phyloP scores from a whole-genome alignment of 2,888 invertebrate species.

The Euplagia quadripunctaria region DNA sequence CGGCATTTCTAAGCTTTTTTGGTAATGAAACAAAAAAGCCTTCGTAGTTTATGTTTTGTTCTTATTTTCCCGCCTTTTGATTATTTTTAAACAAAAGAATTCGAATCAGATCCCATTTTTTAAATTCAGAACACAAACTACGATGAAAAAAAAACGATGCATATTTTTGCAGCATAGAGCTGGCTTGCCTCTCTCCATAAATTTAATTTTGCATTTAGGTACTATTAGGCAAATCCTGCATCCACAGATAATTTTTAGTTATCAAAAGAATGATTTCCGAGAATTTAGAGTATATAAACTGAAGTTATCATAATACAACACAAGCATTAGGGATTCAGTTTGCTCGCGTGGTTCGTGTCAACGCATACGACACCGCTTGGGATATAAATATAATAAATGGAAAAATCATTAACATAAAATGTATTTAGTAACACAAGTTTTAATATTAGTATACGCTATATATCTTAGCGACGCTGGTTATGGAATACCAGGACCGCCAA shows the following conservation, averaged over 20 bases:
- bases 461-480: conserved; percentile 71
- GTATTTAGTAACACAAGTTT: conserved; percentile 62
- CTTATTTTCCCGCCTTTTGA: conserved; percentile 8
- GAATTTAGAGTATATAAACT: conserved; percentile 69
- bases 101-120: not conserved
- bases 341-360: conserved; percentile 67
- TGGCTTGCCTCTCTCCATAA: conserved; percentile 27
- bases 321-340: conserved; percentile 67
- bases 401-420: conserved; percentile 56
- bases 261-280: conserved; percentile 66
- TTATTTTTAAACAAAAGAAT: not conserved
- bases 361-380: conserved; percentile 58
- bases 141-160: not conserved
- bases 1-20: conserved; percentile 5
- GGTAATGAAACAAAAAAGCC: not conserved
- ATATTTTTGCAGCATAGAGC: conserved; percentile 38
- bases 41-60: not conserved
- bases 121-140: not conserved
- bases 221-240: conserved; percentile 54
- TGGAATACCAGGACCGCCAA: conserved; percentile 48
- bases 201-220: conserved; percentile 30
- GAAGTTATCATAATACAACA: conserved; percentile 60
- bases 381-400: conserved; percentile 54
- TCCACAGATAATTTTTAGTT: conserved; percentile 55
- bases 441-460: conserved; percentile 66